These are phyloP conservation scores for Melitaea athalia DNA, from an alignment of 2,888 invertebrate genomes.

Conservation along the genomic window DNA sequence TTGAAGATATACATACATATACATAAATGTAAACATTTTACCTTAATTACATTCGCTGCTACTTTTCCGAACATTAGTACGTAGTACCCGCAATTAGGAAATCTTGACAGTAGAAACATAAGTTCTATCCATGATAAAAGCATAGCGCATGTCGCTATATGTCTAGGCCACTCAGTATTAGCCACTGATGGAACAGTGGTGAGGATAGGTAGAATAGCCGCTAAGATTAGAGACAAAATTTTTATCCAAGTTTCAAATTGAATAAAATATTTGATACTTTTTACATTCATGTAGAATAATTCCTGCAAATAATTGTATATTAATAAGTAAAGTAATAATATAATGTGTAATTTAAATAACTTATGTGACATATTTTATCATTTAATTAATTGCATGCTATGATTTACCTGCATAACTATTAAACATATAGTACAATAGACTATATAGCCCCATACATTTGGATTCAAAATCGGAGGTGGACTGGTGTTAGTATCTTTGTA, in stretches of 20 bases:
- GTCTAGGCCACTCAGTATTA: constrained; percentile 68
- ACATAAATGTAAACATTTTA: constrained; percentile 43
- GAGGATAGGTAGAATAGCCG: constrained; percentile 67
- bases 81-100: constrained; percentile 82
- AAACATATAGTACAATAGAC: constrained; percentile 64
- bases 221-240: constrained; percentile 71
- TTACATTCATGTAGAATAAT: constrained; percentile 76
- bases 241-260: constrained; percentile 83
- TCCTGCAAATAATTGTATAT: constrained; percentile 78
- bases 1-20: not conserved
- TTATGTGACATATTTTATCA: too few species aligned
- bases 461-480: constrained; percentile 56
- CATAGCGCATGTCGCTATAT: constrained; percentile 77
- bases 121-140: constrained; percentile 81
- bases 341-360: too few species aligned
- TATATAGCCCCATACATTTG: constrained; percentile 63
- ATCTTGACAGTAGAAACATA: constrained; percentile 81
- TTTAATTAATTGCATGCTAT: not conserved
- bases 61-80: constrained; percentile 84
- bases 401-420: constrained; percentile 69
- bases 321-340: too few species aligned
- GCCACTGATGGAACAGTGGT: constrained; percentile 51
- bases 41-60: constrained; percentile 80
- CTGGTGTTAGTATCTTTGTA: constrained; percentile 62
- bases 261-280: constrained; percentile 74